These are phyloP conservation scores for Platyura marginata DNA, from an alignment of 1,140 invertebrate genomes.

Conservation along the genomic window DNA sequence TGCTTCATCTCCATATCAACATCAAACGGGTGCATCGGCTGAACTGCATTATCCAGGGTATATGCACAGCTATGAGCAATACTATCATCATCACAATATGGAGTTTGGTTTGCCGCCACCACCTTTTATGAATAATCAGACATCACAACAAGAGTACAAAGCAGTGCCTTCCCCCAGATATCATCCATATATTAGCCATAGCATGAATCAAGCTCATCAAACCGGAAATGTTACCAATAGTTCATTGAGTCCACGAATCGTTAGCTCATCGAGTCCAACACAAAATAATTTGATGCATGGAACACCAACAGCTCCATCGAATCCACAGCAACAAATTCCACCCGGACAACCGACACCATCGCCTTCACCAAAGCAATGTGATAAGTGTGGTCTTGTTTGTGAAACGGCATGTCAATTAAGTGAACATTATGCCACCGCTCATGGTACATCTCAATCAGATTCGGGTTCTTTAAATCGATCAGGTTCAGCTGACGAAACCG, in stretches of 20 bases:
- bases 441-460: constrained; percentile 31
- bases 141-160: constrained; percentile 6
- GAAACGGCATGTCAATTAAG: constrained; percentile 46
- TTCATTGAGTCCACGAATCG: constrained; percentile 19
- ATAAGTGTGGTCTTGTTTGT: constrained; percentile 59
- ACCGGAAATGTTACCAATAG: constrained; percentile 9
- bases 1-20: constrained; percentile 56
- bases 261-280: constrained; percentile 20
- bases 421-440: constrained; percentile 49
- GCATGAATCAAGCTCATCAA: not conserved
- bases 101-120: not conserved
- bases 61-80: constrained; percentile 22
- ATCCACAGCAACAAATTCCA: constrained; percentile 18
- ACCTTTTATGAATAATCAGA: not conserved
- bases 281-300: constrained; percentile 8
- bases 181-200: constrained; percentile 14
- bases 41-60: constrained; percentile 11
- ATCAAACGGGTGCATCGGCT: constrained; percentile 27
- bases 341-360: constrained; percentile 32
- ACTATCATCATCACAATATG: constrained; percentile 13
- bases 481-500: constrained; percentile 2
- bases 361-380: constrained; percentile 49
- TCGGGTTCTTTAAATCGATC: constrained; percentile 13
- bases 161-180: constrained; percentile 8
- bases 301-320: not conserved